Conservation (phyloP, 2,797 vertebrate genomes). For the Peromyscus eremicus region DNA sequence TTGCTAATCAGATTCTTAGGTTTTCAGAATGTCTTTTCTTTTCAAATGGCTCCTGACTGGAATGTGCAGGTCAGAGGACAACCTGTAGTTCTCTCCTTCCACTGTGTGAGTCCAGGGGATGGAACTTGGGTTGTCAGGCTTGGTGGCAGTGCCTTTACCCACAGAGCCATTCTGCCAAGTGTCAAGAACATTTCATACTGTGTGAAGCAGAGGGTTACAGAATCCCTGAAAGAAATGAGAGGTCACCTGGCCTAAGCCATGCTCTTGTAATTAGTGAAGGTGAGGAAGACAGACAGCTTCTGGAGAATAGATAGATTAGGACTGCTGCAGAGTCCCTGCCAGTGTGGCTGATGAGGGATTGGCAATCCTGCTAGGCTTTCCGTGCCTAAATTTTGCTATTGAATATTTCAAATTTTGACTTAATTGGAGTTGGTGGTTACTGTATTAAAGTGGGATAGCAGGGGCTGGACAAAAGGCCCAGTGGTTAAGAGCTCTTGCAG, state of each 20-base stretch:
- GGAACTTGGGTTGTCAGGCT: background rate
- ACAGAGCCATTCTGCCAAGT: background rate
- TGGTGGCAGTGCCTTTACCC: background rate
- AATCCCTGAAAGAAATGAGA: background rate
- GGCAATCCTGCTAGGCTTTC: background rate
- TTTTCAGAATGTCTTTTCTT: conserved; percentile 33
- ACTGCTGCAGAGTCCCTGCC: background rate
- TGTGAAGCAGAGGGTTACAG: conserved; percentile 16
- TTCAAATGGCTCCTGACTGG: background rate
- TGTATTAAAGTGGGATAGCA: conserved; percentile 40
- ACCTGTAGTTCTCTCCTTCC: background rate
- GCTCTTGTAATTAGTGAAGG: conserved; percentile 5
- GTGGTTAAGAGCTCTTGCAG: background rate
- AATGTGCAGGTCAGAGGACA: background rate
- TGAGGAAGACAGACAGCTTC: background rate
- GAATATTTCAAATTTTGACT: conserved; percentile 26
- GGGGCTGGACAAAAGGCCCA: background rate
- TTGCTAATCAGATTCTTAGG: background rate
- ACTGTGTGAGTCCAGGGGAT: background rate
- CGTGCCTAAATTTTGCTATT: background rate
- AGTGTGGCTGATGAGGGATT: background rate
- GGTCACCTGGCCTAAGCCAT: no score
- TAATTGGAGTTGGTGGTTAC: background rate
- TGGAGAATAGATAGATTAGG: background rate
- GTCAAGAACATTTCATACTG: background rate